phyloP scores from a whole-genome alignment of 2,113 vertebrate species.

The Pachyramphus minor region DNA sequence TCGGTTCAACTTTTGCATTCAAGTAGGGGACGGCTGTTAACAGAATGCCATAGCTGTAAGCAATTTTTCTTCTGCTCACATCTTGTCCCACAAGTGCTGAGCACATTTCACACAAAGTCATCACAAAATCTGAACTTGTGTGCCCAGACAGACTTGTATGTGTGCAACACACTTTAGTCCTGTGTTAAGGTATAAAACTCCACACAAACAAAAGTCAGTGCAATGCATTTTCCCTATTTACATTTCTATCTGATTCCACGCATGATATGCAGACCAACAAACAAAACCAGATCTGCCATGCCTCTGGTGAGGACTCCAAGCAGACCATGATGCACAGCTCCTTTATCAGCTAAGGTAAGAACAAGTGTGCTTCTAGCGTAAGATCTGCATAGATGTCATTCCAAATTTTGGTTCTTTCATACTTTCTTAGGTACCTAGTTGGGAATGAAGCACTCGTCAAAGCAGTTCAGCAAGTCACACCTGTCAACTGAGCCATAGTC shows the following conservation, averaged over 20 bases:
- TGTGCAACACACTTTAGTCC: slow-evolving; percentile 22
- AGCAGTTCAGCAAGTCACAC: slow-evolving; percentile 38
- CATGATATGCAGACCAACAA: not conserved
- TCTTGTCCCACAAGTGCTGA: not conserved
- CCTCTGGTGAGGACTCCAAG: not conserved
- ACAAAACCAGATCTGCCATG: not conserved
- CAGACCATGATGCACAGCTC: not conserved
- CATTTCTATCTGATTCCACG: not conserved
- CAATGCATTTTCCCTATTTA: not conserved
- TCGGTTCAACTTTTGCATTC: not conserved
- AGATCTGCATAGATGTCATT: not conserved
- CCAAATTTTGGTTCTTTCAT: not conserved
- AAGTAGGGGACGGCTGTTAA: not conserved
- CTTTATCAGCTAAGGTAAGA: not conserved
- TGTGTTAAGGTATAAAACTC: slow-evolving; percentile 6
- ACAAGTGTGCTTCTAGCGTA: not conserved
- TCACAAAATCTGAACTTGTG: not conserved
- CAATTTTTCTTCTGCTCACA: not conserved
- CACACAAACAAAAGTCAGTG: not conserved
- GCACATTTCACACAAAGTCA: not conserved
- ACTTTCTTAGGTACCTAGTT: not conserved
- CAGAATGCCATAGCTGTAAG: not conserved
- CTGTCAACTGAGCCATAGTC: slow-evolving; percentile 11
- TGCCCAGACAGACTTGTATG: not conserved
- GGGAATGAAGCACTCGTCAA: not conserved